These are phyloP conservation scores for Delia radicum DNA, from an alignment of 1,140 invertebrate genomes.

Conservation along the genomic window DNA sequence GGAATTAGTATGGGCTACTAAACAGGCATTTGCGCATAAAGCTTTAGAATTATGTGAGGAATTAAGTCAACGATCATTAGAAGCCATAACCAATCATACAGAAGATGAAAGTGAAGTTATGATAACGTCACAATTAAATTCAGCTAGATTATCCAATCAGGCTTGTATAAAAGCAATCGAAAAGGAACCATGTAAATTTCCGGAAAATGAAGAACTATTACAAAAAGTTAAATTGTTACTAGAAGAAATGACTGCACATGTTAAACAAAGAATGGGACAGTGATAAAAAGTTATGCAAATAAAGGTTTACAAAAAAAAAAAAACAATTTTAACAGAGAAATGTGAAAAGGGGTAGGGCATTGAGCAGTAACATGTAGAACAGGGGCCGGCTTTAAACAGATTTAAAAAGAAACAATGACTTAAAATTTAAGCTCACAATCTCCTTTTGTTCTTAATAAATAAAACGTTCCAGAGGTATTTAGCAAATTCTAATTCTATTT, in stretches of 20 bases:
- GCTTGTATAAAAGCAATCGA: slow-evolving; percentile 39
- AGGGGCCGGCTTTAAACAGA: too few species aligned
- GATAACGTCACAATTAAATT: slow-evolving; percentile 61
- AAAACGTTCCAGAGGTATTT: too few species aligned
- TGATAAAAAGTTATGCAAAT: not conserved
- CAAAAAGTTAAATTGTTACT: not conserved
- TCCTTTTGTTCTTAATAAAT: slow-evolving; percentile 2
- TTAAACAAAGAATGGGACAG: slow-evolving; percentile 24
- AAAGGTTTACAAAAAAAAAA: not conserved
- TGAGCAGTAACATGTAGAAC: too few species aligned
- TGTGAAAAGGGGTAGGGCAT: not conserved
- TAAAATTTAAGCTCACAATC: not conserved
- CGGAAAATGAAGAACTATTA: slow-evolving; percentile 23
- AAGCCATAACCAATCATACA: slow-evolving; percentile 41
- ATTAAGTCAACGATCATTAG: slow-evolving; percentile 54
- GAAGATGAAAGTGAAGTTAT: slow-evolving; percentile 35
- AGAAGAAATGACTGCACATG: slow-evolving; percentile 5
- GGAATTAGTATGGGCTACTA: slow-evolving; percentile 62
- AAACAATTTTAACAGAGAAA: not conserved
- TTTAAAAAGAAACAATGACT: too few species aligned
- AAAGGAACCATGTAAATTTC: slow-evolving; percentile 25
- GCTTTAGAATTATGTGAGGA: slow-evolving; percentile 58
- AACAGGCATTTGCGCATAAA: slow-evolving; percentile 55
- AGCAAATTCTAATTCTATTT: too few species aligned
- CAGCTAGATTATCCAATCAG: slow-evolving; percentile 63